Evolutionary conservation across 2,113 vertebrate species (phyloP).

Genomic region (Lucifuga dentata): DNA sequence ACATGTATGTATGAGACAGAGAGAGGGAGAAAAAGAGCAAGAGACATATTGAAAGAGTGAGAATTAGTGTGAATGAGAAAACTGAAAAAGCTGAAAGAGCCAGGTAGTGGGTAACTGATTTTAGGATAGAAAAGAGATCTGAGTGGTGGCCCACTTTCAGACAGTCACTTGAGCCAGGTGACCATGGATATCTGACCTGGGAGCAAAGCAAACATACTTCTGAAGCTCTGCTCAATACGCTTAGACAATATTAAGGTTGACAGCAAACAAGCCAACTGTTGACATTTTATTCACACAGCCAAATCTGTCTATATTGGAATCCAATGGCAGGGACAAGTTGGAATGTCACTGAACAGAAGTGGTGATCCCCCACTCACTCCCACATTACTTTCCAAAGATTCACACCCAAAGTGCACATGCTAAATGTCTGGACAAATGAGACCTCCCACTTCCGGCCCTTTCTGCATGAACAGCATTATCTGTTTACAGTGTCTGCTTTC

Average conservation of each 20-base stretch:
- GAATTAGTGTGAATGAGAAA: constrained; percentile 43
- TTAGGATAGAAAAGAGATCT: constrained; percentile 55
- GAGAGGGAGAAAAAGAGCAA: constrained; percentile 17
- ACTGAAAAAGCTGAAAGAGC: constrained; percentile 36
- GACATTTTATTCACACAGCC: constrained; percentile 22
- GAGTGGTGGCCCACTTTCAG: constrained; percentile 18
- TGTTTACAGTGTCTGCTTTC: constrained; percentile 77
- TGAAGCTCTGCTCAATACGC: constrained; percentile 8
- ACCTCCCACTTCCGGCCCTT: constrained; percentile 70
- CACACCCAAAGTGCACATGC: constrained; percentile 38
- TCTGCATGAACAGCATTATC: constrained; percentile 75
- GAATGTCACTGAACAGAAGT: constrained; percentile 40
- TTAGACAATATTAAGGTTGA: constrained; percentile 23
- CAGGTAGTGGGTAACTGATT: constrained; percentile 53
- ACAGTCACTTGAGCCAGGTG: constrained; percentile 45
- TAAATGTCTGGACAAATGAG: constrained; percentile 57
- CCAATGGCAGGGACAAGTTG: constrained; percentile 16
- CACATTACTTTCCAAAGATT: constrained; percentile 39
- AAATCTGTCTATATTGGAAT: constrained; percentile 9
- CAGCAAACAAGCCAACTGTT: constrained; percentile 33
- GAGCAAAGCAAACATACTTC: constrained; percentile 30
- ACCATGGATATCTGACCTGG: constrained; percentile 26
- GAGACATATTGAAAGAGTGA: no score
- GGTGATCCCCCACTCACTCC: constrained; percentile 18
- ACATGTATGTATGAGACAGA: constrained; percentile 54